Percentiles rank a stretch among this genome's conserved stretches.
Evolutionary conservation across 2,113 vertebrate species (phyloP).

Genomic region (Fregata magnificens): DNA sequence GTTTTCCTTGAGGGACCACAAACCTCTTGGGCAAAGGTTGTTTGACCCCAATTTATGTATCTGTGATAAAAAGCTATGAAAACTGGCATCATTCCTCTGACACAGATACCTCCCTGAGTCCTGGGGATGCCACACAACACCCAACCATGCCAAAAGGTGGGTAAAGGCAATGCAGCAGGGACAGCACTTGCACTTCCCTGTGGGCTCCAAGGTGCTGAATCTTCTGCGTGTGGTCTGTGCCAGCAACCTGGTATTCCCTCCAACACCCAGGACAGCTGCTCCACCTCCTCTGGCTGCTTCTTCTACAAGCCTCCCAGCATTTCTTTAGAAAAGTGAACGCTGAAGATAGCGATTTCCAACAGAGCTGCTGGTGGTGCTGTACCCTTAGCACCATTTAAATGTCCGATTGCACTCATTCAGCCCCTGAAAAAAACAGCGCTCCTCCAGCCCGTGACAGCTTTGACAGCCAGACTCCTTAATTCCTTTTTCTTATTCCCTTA

Average conservation of each 20-base stretch:
- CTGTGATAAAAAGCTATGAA: background rate
- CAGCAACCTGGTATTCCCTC: background rate
- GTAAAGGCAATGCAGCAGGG: background rate
- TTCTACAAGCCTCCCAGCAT: background rate
- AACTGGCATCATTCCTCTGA: background rate
- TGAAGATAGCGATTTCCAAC: background rate
- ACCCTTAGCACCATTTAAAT: conserved; percentile 41
- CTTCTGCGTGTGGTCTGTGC: background rate
- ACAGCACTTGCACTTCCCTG: accelerated
- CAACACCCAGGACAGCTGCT: background rate
- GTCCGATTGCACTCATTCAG: conserved; percentile 52
- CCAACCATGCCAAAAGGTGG: background rate
- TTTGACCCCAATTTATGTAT: background rate
- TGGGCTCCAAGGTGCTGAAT: background rate
- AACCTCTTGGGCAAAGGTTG: background rate
- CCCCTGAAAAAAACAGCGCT: conserved; percentile 18
- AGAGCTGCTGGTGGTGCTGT: conserved; percentile 20
- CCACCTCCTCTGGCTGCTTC: background rate
- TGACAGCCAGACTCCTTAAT: conserved; percentile 94
- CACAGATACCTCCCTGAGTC: background rate
- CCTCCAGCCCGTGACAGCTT: conserved; percentile 80
- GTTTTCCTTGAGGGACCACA: background rate
- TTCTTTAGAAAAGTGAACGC: background rate
- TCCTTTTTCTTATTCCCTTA: conserved; percentile 95
- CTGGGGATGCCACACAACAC: background rate